A percentile compares a stretch with the other conserved stretches of the same genome.
These are phyloP conservation scores for Eristalinus sepulchralis DNA, from an alignment of 2,888 invertebrate genomes.

Conservation along the genomic window DNA sequence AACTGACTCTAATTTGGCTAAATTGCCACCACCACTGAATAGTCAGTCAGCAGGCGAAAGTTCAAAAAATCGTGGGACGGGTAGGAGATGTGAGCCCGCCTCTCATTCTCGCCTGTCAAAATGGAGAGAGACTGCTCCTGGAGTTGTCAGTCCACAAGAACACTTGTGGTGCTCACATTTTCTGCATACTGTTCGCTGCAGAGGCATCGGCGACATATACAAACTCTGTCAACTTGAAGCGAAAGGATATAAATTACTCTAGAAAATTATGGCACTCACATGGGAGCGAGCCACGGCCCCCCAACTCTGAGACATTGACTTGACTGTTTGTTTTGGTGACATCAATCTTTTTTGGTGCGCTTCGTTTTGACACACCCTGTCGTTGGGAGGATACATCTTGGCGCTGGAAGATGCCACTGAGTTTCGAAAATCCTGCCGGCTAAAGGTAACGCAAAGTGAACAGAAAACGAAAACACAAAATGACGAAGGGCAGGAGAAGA, in stretches of 20 bases:
- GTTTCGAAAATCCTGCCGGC: background rate
- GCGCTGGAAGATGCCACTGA: conserved; percentile 2
- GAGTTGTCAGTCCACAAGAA: conserved; percentile 8
- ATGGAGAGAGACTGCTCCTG: background rate
- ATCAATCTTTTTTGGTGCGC: conserved; percentile 60
- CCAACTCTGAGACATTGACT: background rate
- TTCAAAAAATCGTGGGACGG: background rate
- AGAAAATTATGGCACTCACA: conserved; percentile 50
- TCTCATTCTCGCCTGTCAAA: background rate
- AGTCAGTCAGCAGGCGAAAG: background rate
- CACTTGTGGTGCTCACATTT: conserved; percentile 44
- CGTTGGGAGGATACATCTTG: conserved; percentile 35
- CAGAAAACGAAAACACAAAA: background rate
- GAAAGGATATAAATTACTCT: conserved; percentile 64
- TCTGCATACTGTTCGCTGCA: conserved; percentile 53
- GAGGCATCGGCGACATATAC: conserved; percentile 44
- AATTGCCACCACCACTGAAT: background rate
- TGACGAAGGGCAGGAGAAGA: too few species aligned
- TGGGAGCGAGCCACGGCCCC: background rate
- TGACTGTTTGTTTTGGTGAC: conserved; percentile 53
- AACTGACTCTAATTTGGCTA: background rate
- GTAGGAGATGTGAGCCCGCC: background rate
- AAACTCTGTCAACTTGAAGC: conserved; percentile 43
- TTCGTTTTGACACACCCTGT: conserved; percentile 55
- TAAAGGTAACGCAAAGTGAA: background rate